Evolutionary conservation across 2,113 vertebrate species (phyloP).

Genomic region (Spilogale gracilis): DNA sequence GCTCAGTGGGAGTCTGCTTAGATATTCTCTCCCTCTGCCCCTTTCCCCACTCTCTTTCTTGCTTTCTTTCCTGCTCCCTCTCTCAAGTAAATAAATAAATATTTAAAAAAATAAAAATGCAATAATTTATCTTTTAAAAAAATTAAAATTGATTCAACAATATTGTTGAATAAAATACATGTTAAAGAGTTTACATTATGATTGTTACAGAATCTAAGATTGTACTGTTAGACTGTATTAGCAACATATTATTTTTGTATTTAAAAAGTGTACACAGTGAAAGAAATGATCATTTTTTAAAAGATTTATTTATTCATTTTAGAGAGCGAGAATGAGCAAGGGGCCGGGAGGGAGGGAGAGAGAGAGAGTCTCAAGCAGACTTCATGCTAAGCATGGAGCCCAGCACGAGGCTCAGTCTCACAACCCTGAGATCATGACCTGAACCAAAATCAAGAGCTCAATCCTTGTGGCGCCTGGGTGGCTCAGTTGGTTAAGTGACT

Average conservation of each 20-base stretch:
- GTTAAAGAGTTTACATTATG: background rate
- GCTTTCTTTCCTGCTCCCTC: background rate
- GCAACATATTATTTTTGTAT: background rate
- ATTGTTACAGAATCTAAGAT: background rate
- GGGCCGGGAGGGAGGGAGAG: background rate
- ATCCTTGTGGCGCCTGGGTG: no score
- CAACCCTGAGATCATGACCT: background rate
- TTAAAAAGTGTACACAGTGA: background rate
- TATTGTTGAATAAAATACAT: background rate
- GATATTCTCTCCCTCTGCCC: background rate
- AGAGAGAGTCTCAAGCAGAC: background rate
- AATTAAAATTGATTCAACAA: background rate
- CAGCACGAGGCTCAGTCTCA: background rate
- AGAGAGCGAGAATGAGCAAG: background rate
- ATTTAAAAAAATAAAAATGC: background rate
- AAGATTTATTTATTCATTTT: background rate
- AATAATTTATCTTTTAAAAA: background rate
- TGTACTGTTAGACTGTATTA: background rate
- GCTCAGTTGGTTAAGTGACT: no score
- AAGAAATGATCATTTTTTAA: background rate
- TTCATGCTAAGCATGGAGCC: background rate
- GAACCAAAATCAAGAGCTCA: background rate
- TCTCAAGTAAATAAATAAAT: background rate
- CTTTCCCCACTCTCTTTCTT: background rate
- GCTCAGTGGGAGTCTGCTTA: background rate